phyloP scores from a whole-genome alignment of 2,888 invertebrate genomes.

The Dichetophora obliterata region DNA sequence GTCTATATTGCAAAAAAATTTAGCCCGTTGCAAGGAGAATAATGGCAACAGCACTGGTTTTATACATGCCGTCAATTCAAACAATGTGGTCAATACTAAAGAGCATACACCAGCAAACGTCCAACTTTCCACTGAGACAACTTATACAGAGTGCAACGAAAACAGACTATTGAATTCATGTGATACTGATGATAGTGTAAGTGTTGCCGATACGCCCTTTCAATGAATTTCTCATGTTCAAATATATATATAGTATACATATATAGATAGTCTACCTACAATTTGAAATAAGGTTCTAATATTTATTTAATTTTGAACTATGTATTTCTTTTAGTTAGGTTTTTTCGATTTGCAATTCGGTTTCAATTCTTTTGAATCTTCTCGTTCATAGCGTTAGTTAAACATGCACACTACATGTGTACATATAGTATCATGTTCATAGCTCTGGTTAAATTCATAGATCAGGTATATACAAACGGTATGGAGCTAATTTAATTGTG shows the following conservation, averaged over 20 bases:
- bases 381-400: too few relatives aligned
- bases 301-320: too few relatives aligned
- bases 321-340: slow-evolving; percentile 1
- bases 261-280: too few relatives aligned
- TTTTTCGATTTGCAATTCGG: neutral
- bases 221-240: too few relatives aligned
- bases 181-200: slow-evolving; percentile 56
- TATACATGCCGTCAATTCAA: neutral
- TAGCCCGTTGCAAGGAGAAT: slow-evolving; percentile 13
- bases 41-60: slow-evolving; percentile 1
- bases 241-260: too few relatives aligned
- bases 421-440: too few relatives aligned
- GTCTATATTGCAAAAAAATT: neutral
- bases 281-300: too few relatives aligned
- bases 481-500: too few relatives aligned
- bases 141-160: slow-evolving; percentile 24
- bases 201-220: slow-evolving; percentile 40
- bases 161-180: slow-evolving; percentile 43
- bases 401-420: too few relatives aligned
- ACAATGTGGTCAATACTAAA: neutral
- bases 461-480: too few relatives aligned
- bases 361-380: too few relatives aligned
- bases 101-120: neutral
- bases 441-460: too few relatives aligned
- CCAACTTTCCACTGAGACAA: slow-evolving; percentile 7